Conservation (phyloP, 2,888 invertebrate genomes). For the Vesta saturnalis region DNA sequence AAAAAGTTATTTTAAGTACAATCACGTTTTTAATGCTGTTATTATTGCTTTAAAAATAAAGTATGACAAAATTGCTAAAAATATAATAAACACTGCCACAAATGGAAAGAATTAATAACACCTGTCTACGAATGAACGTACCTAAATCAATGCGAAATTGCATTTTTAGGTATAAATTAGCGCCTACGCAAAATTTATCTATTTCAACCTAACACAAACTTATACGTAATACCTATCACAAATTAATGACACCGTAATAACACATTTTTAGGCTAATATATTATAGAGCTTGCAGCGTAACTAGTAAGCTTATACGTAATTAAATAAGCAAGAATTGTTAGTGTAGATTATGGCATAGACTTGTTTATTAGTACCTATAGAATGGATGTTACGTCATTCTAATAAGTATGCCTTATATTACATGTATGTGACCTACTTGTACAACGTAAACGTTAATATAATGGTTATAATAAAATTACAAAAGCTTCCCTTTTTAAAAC, state of each 20-base stretch:
- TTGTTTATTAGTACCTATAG: slow-evolving; percentile 1
- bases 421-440: background rate
- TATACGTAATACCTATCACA: too few species aligned
- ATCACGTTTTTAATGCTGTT: too few species aligned
- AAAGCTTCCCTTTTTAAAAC: too few species aligned
- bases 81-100: background rate
- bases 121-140: background rate
- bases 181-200: background rate
- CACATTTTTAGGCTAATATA: slow-evolving; percentile 1
- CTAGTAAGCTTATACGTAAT: background rate
- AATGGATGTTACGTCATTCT: background rate
- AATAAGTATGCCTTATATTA: background rate
- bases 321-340: background rate
- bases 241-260: background rate
- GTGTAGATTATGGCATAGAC: background rate
- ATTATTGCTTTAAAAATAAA: too few species aligned
- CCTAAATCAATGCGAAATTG: background rate
- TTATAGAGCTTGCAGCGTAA: background rate
- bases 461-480: too few species aligned
- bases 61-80: background rate
- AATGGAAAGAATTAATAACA: background rate
- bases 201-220: background rate
- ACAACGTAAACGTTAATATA: slow-evolving; percentile 1
- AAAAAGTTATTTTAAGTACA: too few species aligned
- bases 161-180: background rate